Percentiles rank a stretch among this genome's conserved stretches.
phyloP scores from a whole-genome alignment of 2,113 vertebrate genomes.

The Pelecanoides urinatrix region DNA sequence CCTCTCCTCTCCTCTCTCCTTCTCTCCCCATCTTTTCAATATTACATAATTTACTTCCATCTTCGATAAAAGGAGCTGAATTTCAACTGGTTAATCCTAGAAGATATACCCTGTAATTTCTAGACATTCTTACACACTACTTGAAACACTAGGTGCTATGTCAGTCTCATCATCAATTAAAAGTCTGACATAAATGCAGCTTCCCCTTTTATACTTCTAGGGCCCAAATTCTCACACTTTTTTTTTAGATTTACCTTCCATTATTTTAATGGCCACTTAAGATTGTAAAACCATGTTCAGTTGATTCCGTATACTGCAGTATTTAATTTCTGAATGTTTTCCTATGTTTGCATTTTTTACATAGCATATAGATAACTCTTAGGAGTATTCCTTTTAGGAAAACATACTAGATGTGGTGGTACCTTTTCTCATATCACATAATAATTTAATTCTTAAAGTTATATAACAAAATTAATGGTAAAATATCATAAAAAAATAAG shows the following conservation, averaged over 20 bases:
- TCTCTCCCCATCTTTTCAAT: fast-evolving
- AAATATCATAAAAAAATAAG: neutral
- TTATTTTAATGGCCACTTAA: neutral
- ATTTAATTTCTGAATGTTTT: neutral
- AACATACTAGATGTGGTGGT: neutral
- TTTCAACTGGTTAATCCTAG: neutral
- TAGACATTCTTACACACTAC: neutral
- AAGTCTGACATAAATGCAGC: neutral
- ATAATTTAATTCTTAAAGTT: neutral
- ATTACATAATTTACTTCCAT: neutral
- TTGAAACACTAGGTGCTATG: neutral
- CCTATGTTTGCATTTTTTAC: neutral
- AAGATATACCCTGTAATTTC: neutral
- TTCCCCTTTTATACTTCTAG: neutral
- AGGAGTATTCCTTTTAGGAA: neutral
- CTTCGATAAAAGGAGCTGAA: neutral
- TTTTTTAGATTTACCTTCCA: neutral
- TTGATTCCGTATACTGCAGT: neutral
- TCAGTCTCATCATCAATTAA: neutral
- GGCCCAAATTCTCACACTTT: neutral
- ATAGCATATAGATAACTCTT: neutral
- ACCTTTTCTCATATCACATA: neutral
- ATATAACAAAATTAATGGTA: neutral
- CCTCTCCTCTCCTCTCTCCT: too few relatives aligned
- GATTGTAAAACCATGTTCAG: neutral